Evolutionary conservation across 2,888 invertebrate species (phyloP).

Genomic region (Abrostola triplasia): DNA sequence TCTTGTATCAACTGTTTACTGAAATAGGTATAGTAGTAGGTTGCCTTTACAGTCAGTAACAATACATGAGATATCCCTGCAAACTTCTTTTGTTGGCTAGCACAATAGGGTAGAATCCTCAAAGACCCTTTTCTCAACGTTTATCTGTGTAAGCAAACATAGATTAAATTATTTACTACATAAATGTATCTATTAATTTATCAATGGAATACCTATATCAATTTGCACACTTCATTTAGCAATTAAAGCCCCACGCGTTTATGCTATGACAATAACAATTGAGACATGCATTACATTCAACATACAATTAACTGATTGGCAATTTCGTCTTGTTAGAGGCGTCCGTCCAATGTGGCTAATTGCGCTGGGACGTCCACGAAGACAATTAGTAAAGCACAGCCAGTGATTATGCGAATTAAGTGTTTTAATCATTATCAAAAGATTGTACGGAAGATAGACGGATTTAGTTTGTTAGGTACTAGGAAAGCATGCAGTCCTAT

Average conservation of each 20-base stretch:
- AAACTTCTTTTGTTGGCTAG: too few species aligned
- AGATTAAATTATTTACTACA: background rate
- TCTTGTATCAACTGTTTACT: too few species aligned
- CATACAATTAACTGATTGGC: conserved; percentile 79
- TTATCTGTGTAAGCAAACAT: background rate
- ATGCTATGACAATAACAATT: conserved; percentile 43
- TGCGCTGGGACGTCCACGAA: conserved; percentile 74
- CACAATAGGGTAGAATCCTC: too few species aligned
- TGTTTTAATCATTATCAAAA: conserved; percentile 13
- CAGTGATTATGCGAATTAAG: conserved; percentile 32
- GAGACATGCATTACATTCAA: conserved; percentile 44
- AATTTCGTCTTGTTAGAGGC: conserved; percentile 72
- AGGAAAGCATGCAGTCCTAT: too few species aligned
- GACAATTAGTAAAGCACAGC: conserved; percentile 76
- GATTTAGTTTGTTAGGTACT: too few species aligned
- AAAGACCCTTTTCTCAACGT: background rate
- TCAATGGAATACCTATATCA: conserved; percentile 12
- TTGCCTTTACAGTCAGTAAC: too few species aligned
- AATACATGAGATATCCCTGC: too few species aligned
- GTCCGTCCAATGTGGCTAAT: conserved; percentile 74
- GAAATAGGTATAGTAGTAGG: too few species aligned
- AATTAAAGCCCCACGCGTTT: conserved; percentile 48
- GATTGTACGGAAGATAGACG: background rate
- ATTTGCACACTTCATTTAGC: conserved; percentile 50
- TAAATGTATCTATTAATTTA: background rate